Conservation (phyloP, 2,888 invertebrate species). For the Empis stercorea region DNA sequence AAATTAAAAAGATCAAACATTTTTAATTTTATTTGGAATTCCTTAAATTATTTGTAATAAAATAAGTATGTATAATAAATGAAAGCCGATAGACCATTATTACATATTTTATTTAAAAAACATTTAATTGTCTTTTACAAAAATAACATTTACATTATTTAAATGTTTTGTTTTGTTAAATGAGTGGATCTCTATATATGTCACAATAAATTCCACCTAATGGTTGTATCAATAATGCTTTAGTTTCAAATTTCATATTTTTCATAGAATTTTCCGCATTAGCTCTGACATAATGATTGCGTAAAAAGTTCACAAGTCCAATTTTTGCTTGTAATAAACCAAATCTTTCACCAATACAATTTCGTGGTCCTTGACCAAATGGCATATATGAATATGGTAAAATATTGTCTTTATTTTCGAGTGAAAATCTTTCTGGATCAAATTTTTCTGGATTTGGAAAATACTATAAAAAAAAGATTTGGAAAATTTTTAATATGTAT, state of each 20-base stretch:
- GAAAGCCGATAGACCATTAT: too few relatives aligned
- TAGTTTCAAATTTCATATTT: slow-evolving; percentile 24
- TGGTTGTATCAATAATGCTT: slow-evolving; percentile 22
- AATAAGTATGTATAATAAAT: too few relatives aligned
- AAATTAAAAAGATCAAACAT: too few relatives aligned
- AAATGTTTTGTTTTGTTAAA: too few relatives aligned
- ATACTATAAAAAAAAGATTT: slow-evolving; percentile 22
- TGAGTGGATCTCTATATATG: slow-evolving; percentile 23
- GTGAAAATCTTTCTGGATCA: slow-evolving; percentile 30
- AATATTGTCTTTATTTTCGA: slow-evolving; percentile 22
- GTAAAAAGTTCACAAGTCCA: slow-evolving; percentile 29
- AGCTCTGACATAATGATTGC: slow-evolving; percentile 24
- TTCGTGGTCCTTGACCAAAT: slow-evolving; percentile 29
- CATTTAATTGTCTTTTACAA: too few relatives aligned
- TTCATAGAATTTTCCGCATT: slow-evolving; percentile 20
- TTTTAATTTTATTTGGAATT: too few relatives aligned
- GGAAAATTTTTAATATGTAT: too few relatives aligned
- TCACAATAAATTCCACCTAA: slow-evolving; percentile 22
- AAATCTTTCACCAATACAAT: slow-evolving; percentile 32
- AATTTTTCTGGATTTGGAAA: slow-evolving; percentile 29
- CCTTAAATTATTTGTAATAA: too few relatives aligned
- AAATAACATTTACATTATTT: too few relatives aligned
- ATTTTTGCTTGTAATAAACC: slow-evolving; percentile 28
- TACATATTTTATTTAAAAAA: too few relatives aligned
- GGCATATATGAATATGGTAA: slow-evolving; percentile 25